Base-by-base conservation (phyloP, 2,113 vertebrate genomes). In the Acanthisitta chloris region DNA sequence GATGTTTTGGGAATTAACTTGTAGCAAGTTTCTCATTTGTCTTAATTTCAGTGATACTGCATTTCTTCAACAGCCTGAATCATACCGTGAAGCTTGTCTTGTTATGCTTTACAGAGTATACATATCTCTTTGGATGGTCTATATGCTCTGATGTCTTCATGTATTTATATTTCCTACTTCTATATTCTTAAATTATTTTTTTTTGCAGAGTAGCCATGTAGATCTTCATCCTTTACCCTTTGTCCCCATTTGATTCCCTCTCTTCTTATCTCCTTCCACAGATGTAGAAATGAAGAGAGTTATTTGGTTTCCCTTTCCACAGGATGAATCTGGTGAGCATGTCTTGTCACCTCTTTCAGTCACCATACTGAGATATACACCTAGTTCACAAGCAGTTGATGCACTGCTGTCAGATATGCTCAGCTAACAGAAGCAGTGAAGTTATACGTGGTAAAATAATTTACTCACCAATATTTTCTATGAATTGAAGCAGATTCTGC, bases 251-350 rank as follows among this genome's bases (percentile, higher is more conserved):
- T 93, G 38, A 91, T 72, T 86, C n/a, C 33, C 10, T 15, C 20
- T 91, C 58, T 70, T 90, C 69, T 86, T 71, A 13, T 82, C 86
- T 88, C 40, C 55, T 96, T 62, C 72, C 19, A 82, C 10, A 55
- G 57, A 45, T 8, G 9, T 4, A 55, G 51, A 74, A 81, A 81
- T 14, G 1, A 86, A 46, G 38, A 65, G 4, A 46, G 62, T 42
- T 64, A 42, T 46, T 71, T 34, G 14, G 34, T 42, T 38, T 31
- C 29, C 17, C 12, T 81, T 89, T 19, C 24, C 12, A 36, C 13
- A 81, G 61, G n/a, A 28, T 0, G 3, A 79, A 25, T 2, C 4
- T 28, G 3, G 34, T 13, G 29, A 81, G 4, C 1, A 1, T 6
- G 14, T 62, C 65, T n/a, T 92, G 36, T 40, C 31, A 40, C 9